Evolutionary conservation across 1,140 invertebrate species (phyloP), one percentile per base, ranked within the genome.

Genomic region (Vanessa atalanta): DNA sequence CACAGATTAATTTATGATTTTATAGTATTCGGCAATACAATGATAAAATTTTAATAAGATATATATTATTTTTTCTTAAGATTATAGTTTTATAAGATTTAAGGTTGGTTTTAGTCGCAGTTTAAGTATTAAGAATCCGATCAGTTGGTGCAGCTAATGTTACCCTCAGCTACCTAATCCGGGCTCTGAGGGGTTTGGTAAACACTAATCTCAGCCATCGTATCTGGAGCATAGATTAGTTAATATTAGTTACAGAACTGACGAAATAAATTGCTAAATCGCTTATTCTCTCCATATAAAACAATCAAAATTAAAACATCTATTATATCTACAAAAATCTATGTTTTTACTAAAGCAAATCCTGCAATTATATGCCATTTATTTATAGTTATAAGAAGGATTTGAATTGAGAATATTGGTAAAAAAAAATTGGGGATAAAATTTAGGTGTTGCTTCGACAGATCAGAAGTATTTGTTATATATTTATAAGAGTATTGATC

Each of bases 121-220:
- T 6, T 57, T 20, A 57, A 23, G 20, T 12, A 57, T 57, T 57
- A 57, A 57, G 53, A 53, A 53, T 53, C 51, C 51, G 51, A 57
- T 57, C 53, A 57, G 53, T 57, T 23, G 16, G 53, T 20, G 23
- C 16, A 57, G 53, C 53, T 23, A 57, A 57, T 57, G 53, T 57
- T 57, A 23, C 8, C 53, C 53, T 26, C 20, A 57, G 20, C 16
- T 13, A 23, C 20, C 9, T 57, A 57, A 57, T 57, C 53, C 13
- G 4, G 53, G 53, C 53, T 57, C 20, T 4, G 53, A 57, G 53
- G 53, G 20, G 53, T 57, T 57, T 57, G 20, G 53, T 57, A 57
- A 57, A 57, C 53, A 57, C 53, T 57, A 57, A 57, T 57, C 53
- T 20, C 20, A 57, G 53, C 20, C 53, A 13, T 53, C 50, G 50